Evolutionary conservation across 1,140 invertebrate species (phyloP).

Genomic region (Akabosia matsudoensis): DNA sequence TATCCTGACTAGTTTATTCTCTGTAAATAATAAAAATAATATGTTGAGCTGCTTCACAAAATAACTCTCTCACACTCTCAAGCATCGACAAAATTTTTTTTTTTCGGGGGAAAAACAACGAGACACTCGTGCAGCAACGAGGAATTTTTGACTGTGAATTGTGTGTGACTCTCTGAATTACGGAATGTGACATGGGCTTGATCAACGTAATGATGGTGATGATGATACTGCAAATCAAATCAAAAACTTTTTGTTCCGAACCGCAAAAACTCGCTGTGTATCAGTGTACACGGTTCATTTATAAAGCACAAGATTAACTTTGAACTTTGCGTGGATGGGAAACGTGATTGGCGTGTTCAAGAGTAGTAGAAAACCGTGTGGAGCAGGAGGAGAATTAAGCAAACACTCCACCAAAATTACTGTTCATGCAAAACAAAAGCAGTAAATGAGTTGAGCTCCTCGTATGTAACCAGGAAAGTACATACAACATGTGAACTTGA

Average conservation of each 20-base stretch:
- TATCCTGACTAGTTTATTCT: neutral
- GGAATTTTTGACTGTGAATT: too few relatives aligned
- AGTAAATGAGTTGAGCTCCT: too few relatives aligned
- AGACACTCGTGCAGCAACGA: neutral
- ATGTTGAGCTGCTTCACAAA: neutral
- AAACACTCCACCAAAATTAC: neutral
- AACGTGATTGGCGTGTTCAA: neutral
- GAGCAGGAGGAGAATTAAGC: neutral
- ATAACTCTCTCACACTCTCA: neutral
- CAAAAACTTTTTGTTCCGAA: neutral
- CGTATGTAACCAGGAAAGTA: too few relatives aligned
- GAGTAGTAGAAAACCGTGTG: neutral
- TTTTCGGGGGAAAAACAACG: slow-evolving; percentile 9
- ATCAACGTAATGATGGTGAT: slow-evolving; percentile 8
- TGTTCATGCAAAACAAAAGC: neutral
- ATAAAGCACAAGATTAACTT: neutral
- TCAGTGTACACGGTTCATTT: neutral
- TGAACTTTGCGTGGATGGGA: neutral
- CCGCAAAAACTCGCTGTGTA: neutral
- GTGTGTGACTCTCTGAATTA: slow-evolving; percentile 19
- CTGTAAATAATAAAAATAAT: neutral
- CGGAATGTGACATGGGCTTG: slow-evolving; percentile 17
- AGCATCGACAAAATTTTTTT: neutral
- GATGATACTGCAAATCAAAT: slow-evolving; percentile 3
- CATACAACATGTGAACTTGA: too few relatives aligned